Conservation (phyloP, 2,113 vertebrate genomes). For the Tursiops truncatus region DNA sequence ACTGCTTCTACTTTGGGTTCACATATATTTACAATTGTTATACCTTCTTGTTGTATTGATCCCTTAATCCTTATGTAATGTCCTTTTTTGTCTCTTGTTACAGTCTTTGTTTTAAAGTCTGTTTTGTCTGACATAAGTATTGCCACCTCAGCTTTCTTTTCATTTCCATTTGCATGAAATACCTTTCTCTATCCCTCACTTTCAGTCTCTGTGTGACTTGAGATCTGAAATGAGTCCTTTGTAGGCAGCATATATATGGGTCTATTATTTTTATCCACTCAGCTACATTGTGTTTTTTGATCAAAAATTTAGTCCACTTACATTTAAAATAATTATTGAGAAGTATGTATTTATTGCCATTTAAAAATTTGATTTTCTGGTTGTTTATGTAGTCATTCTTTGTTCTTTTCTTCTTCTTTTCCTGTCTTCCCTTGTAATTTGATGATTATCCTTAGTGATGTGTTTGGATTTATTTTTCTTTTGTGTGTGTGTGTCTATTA, state of each 20-base stretch:
- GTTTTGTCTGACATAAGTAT: neutral
- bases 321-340: neutral
- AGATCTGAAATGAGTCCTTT: neutral
- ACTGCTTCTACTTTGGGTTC: neutral
- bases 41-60: neutral
- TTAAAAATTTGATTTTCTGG: neutral
- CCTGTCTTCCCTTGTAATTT: neutral
- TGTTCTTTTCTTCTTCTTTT: neutral
- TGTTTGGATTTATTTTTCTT: neutral
- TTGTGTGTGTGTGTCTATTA: neutral
- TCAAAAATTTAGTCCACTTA: neutral
- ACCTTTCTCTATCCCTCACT: neutral
- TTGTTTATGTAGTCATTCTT: neutral
- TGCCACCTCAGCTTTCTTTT: neutral
- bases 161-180: neutral
- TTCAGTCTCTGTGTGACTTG: neutral
- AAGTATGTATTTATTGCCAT: neutral
- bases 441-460: neutral
- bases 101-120: neutral
- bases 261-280: neutral
- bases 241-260: too few species aligned
- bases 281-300: neutral
- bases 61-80: neutral
- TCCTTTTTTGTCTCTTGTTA: neutral
- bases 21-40: neutral